A percentile compares a stretch with the other conserved stretches of the same genome.
Conservation (phyloP, 2,888 invertebrate genomes). For the Perizoma affinitatum region DNA sequence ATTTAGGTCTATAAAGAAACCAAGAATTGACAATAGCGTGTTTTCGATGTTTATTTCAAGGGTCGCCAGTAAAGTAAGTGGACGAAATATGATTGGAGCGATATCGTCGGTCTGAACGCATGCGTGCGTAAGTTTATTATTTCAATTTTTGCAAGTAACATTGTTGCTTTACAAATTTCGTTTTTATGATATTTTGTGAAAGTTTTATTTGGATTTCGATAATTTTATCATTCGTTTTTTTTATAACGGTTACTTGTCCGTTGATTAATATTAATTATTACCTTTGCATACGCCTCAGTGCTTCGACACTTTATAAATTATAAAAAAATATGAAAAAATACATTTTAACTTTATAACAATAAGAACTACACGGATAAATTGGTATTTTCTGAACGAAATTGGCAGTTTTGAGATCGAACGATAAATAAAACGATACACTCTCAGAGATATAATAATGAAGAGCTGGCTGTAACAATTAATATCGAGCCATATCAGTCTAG, state of each 20-base stretch:
- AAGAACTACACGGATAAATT: conserved; percentile 9
- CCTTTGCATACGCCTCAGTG: conserved; percentile 36
- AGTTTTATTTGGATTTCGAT: background rate
- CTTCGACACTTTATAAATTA: conserved; percentile 15
- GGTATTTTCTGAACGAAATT: conserved; percentile 26
- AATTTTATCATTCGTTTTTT: conserved; percentile 31
- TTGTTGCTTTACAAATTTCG: background rate
- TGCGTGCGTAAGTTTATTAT: conserved; percentile 13
- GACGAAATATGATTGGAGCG: conserved; percentile 13
- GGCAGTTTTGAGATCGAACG: conserved; percentile 37
- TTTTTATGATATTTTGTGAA: conserved; percentile 1
- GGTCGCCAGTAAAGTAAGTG: conserved; percentile 19
- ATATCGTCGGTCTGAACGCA: conserved; percentile 13
- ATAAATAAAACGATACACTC: conserved; percentile 36
- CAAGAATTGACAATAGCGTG: conserved; percentile 22
- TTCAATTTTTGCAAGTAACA: conserved; percentile 3
- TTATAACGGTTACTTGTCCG: conserved; percentile 49
- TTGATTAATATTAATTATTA: conserved; percentile 60
- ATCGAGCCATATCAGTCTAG: background rate
- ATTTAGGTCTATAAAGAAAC: conserved; percentile 31
- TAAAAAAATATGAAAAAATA: conserved; percentile 12
- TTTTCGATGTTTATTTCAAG: conserved; percentile 28
- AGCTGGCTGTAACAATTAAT: background rate
- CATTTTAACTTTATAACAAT: conserved; percentile 20
- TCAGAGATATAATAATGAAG: conserved; percentile 2